These are phyloP conservation scores for Netelia virgata DNA, from an alignment of 2,888 invertebrate species.

Conservation along the genomic window DNA sequence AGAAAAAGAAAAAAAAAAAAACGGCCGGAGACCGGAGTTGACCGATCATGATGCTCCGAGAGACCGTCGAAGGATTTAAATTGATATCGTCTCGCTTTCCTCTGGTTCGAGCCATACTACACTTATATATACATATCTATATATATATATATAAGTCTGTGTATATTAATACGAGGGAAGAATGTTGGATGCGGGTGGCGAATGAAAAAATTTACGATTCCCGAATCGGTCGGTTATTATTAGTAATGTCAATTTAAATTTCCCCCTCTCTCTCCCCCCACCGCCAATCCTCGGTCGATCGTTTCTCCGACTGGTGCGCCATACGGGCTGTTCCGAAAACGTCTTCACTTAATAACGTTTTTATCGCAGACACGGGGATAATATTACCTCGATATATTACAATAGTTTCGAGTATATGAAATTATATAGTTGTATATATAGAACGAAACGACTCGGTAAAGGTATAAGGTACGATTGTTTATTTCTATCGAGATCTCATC, in stretches of 20 bases:
- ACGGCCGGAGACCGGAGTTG: conserved; percentile 16
- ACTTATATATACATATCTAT: not conserved
- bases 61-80: conserved; percentile 41
- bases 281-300: conserved; percentile 32
- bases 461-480: conserved; percentile 63
- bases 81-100: conserved; percentile 34
- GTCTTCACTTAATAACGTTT: conserved; percentile 65
- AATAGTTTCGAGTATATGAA: conserved; percentile 21
- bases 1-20: conserved; percentile 3
- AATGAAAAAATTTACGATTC: conserved; percentile 60
- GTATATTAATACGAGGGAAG: conserved; percentile 1
- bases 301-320: conserved; percentile 18
- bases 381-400: conserved; percentile 55
- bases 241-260: conserved; percentile 65
- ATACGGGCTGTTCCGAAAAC: conserved; percentile 59
- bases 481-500: conserved; percentile 66
- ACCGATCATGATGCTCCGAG: conserved; percentile 4
- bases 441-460: conserved; percentile 42
- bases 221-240: conserved; percentile 60
- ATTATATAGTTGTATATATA: conserved; percentile 37
- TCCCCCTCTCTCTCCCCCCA: not conserved
- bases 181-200: conserved; percentile 59
- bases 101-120: not conserved
- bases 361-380: conserved; percentile 52
- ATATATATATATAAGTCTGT: conserved; percentile 27